Evolutionary conservation across 1,140 invertebrate genomes (phyloP), one percentile per base, ranked within the genome.

Genomic region (Ladona fulva): DNA sequence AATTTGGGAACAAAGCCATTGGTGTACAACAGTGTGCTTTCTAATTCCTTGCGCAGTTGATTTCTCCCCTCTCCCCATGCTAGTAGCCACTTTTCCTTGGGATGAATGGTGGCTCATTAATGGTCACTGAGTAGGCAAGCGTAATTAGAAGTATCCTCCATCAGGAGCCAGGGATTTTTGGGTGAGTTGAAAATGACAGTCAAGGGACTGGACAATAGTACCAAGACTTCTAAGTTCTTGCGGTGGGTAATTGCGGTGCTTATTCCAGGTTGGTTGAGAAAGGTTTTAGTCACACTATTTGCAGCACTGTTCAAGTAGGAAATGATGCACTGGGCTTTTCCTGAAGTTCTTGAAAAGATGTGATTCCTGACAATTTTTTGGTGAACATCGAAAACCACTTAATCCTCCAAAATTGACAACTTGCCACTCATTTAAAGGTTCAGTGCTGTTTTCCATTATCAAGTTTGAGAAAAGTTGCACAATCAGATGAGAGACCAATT

Each of bases 1-100:
- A 37, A 66, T 66, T 16, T 16, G 52, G 52, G 12, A 6, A 66
- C 52, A 66, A 66, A 66, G 52, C 52, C 52, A 66, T 66, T 12
- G 52, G 52, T 66, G 52, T 66, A 66, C 52, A 66, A 66, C 52
- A 66, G 52, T 66, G 52, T 66, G 52, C 52, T 66, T 66, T 66
- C 52, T 66, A 66, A 22, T 66, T 66, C 52, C 52, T 66, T 66
- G 52, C 52, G n/a, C n/a, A 19, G 52, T 12, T 37, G n/a, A 66
- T 66, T 66, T 66, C 52, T 66, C 52, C 52, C 52, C 52, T 66
- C 52, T 66, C 52, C 52, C 52, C 52, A 66, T 22, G 52, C 14
- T 66, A 19, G n/a, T 6, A 12, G 52, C 52, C 52, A 66, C 52
- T 66, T 66, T 22, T 66, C n/a, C 12, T 19, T 12, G 14, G 52